phyloP scores from a whole-genome alignment of 2,113 vertebrate genomes.

The Podiceps cristatus region DNA sequence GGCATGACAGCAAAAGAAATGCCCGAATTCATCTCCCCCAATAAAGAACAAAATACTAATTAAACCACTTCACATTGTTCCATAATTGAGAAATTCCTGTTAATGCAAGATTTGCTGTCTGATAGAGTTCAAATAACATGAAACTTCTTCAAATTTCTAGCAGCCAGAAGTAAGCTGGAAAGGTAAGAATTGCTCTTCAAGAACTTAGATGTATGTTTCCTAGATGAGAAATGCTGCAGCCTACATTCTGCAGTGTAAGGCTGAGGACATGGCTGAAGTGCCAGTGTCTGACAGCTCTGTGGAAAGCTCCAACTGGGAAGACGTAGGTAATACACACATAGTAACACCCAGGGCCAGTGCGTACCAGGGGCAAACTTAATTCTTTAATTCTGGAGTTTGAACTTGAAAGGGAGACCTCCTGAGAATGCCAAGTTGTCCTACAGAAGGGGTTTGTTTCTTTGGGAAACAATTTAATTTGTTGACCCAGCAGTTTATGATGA shows the following conservation, averaged over 20 bases:
- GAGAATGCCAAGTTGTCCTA: rapidly evolving
- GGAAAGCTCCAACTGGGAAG: neutral
- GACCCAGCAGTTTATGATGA: neutral
- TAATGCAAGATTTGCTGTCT: neutral
- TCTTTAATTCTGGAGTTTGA: neutral
- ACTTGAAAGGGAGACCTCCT: neutral
- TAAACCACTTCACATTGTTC: neutral
- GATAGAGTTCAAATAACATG: neutral
- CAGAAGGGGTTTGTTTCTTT: neutral
- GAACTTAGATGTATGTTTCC: too few species aligned
- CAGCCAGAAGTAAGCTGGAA: neutral
- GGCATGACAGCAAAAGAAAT: neutral
- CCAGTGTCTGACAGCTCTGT: rapidly evolving
- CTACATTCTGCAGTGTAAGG: too few species aligned
- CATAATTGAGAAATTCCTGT: neutral
- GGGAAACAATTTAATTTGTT: neutral
- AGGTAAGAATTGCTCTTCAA: neutral
- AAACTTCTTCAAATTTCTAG: neutral
- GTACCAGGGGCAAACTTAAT: too few species aligned
- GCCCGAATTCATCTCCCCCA: neutral
- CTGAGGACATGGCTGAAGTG: rapidly evolving
- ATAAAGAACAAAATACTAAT: neutral
- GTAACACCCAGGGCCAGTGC: too few species aligned
- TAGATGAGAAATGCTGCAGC: neutral
- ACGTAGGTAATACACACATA: rapidly evolving